These are phyloP conservation scores for Cydia pomonella DNA, from an alignment of 1,140 invertebrate genomes.

Conservation along the genomic window DNA sequence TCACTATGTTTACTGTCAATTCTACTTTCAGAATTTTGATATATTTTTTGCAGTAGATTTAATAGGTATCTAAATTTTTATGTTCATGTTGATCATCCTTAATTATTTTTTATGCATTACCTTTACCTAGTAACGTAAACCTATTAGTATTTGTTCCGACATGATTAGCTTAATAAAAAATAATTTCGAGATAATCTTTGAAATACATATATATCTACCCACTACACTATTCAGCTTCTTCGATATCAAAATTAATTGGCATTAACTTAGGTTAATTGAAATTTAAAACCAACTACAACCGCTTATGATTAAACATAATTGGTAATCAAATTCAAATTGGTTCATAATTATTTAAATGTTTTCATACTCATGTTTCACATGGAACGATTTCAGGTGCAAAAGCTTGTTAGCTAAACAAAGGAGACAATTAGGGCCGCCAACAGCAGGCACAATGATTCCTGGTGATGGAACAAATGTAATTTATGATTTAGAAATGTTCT, in stretches of 20 bases:
- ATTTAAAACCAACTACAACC: too few relatives aligned
- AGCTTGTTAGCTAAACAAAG: conserved; percentile 20
- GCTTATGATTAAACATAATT: neutral
- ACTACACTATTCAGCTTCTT: neutral
- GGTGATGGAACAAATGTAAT: conserved; percentile 21
- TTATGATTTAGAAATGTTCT: neutral
- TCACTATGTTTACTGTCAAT: too few relatives aligned
- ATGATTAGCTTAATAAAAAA: too few relatives aligned
- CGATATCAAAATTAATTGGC: neutral
- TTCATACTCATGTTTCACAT: neutral
- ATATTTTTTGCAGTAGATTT: too few relatives aligned
- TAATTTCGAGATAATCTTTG: too few relatives aligned
- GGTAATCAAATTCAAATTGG: neutral
- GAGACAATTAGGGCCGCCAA: conserved; percentile 10
- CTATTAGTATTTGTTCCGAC: too few relatives aligned
- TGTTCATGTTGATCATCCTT: too few relatives aligned
- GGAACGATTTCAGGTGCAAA: neutral
- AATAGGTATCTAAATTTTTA: too few relatives aligned
- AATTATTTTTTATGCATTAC: too few relatives aligned
- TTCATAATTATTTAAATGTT: neutral
- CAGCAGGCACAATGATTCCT: conserved; percentile 8
- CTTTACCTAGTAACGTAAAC: too few relatives aligned
- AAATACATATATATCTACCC: too few relatives aligned
- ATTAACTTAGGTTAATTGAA: neutral
- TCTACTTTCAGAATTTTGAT: too few relatives aligned